Base-by-base conservation (phyloP, 2,888 invertebrate genomes). In the Anaspis maculata region DNA sequence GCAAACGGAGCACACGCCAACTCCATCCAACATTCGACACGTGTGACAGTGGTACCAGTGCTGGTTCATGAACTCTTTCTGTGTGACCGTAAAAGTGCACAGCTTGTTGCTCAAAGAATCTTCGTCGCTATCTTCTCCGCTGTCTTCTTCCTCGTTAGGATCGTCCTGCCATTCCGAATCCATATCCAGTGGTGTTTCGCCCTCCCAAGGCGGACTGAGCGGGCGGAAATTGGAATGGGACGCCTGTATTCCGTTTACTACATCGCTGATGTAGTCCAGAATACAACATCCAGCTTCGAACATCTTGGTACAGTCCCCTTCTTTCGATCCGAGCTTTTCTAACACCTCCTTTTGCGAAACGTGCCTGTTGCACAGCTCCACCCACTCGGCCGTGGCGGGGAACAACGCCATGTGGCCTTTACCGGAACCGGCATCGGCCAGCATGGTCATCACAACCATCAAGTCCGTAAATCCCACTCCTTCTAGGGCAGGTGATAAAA, bases 1-100 rank as follows among this genome's bases (percentile, higher is more conserved):
- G 68, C 98, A 98, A 10, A 96, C 86, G 0, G 94, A 90, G 63
- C 98, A 98, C 15, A 97, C 96, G 1, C 98, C 98, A 2, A 95
- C 94, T 4, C 95, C 90, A 62, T 97, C 96, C 36, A 95, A 82
- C 97, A 98, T 97, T 62, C 87, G 86, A 66, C 97, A 97, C 0
- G 96, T 95, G 68, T 97, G 96, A 61, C 97, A 98, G 67, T 98
- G 96, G 69, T 97, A 98, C 95, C 95, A 90, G 61, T 91, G 91
- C 59, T 88, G 96, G 67, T 92, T 94, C 88, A 94, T 94, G 62
- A 94, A 97, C 65, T 97, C 96, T 56, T 57, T 57, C 29, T 94
- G 91, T 0, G 96, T 97, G 32, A 94, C 80, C 3, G 94, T 94
- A 68, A 92, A 97, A 0, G 96, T 96, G 66, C 97, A 97, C 9